These are phyloP conservation scores for Malaclemys terrapin DNA, from an alignment of 2,113 vertebrate species.

Conservation along the genomic window DNA sequence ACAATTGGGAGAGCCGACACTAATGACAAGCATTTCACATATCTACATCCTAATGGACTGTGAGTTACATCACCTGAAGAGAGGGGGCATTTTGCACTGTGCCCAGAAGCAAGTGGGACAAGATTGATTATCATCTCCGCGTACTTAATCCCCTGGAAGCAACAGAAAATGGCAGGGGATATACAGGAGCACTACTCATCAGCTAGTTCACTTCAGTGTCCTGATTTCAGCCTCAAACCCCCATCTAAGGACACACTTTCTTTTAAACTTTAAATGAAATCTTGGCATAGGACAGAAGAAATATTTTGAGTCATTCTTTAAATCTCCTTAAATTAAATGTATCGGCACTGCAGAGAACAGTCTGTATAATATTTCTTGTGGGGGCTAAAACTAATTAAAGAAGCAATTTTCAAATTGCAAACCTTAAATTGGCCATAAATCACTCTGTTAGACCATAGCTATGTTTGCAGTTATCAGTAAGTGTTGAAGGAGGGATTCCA, in stretches of 20 bases:
- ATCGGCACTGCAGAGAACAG: not conserved
- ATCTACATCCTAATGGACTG: conserved; percentile 47
- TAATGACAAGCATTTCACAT: conserved; percentile 46
- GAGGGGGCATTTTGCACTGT: conserved; percentile 56
- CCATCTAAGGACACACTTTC: conserved; percentile 15
- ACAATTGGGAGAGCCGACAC: conserved; percentile 37
- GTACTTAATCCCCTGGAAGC: conserved; percentile 42
- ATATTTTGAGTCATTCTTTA: not conserved
- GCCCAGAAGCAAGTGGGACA: conserved; percentile 46
- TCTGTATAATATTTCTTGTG: not conserved
- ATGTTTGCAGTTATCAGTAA: not conserved
- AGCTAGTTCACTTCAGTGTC: not conserved
- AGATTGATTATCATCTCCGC: not conserved
- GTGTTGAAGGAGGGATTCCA: not conserved
- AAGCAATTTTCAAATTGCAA: not conserved
- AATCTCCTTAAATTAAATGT: conserved; percentile 11
- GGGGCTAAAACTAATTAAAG: not conserved
- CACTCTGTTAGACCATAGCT: not conserved
- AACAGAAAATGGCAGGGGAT: conserved; percentile 52
- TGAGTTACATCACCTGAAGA: conserved; percentile 64
- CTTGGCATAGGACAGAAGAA: not conserved
- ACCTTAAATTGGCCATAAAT: not conserved
- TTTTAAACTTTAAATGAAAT: conserved; percentile 36
- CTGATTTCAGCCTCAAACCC: conserved; percentile 31
- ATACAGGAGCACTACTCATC: conserved; percentile 38